These are phyloP conservation scores for Lepidurus packardi DNA, from an alignment of 1,140 invertebrate genomes.

Conservation along the genomic window DNA sequence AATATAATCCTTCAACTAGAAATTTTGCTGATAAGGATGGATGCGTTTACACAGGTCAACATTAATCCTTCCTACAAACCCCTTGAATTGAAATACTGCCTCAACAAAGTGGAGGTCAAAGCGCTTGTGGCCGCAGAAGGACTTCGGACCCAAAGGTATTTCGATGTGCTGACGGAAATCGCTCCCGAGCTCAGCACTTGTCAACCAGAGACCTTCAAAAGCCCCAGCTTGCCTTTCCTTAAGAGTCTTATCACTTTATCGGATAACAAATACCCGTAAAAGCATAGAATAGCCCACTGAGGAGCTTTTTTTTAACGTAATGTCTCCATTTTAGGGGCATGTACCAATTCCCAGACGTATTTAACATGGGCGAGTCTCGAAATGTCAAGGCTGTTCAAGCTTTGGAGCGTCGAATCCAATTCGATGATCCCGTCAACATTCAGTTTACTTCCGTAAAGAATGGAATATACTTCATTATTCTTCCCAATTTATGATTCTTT, in stretches of 20 bases:
- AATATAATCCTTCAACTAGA: constrained; percentile 30
- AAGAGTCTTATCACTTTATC: constrained; percentile 44
- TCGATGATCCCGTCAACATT: constrained; percentile 65
- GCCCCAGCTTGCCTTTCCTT: constrained; percentile 42
- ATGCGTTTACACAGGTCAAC: constrained; percentile 53
- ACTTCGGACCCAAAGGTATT: constrained; percentile 66
- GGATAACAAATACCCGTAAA: constrained; percentile 41
- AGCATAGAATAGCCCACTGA: neutral
- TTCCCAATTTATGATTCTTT: constrained; percentile 23
- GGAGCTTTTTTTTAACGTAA: neutral
- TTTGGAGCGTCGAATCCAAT: constrained; percentile 51
- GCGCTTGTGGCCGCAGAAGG: constrained; percentile 61
- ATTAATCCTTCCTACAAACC: constrained; percentile 78
- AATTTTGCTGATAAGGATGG: neutral
- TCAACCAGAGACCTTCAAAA: constrained; percentile 38
- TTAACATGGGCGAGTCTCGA: constrained; percentile 40
- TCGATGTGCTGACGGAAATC: constrained; percentile 54
- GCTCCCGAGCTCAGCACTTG: constrained; percentile 44
- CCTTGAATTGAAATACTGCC: constrained; percentile 67
- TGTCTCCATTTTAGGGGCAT: constrained; percentile 39
- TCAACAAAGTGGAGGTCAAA: constrained; percentile 71
- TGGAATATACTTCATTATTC: neutral
- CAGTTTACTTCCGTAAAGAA: constrained; percentile 78
- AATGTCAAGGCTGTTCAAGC: constrained; percentile 44
- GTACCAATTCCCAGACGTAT: constrained; percentile 44